Evolutionary conservation across 1,140 invertebrate species (phyloP), one percentile per base, ranked within the genome.

Genomic region (Homalodisca vitripennis): DNA sequence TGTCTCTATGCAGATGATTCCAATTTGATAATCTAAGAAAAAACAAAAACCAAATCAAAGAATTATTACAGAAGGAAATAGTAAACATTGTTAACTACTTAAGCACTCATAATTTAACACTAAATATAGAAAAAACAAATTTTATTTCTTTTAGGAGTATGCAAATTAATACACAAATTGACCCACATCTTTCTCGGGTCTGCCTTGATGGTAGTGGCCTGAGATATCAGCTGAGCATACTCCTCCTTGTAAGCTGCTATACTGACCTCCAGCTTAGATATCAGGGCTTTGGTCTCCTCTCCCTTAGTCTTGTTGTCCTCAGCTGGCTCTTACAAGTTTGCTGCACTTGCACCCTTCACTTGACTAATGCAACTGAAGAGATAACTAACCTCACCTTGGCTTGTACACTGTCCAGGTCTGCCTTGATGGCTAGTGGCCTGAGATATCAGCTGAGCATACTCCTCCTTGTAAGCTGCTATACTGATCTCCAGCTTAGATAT

Each of bases 181-280:
- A 94, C 93, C 81, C 99, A 95, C 0, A 99, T 98, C 80, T 93
- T 95, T 75, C 95, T 93, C 73, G 99, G 84, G 81, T 99, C 96
- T 1, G 92, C 90, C 83, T 99, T 99, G 75, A 99, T 99, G 29
- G 95, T 95, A 80, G 99, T 96, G 0, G 97, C 97, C 83, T 99
- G n/a, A n/a, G n/a, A n/a, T 75, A 99, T 99, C 0, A 99, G 86
- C 74, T 97, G 91, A 1, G 98, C 98, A 78, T 99, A 99, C 80
- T 99, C 98, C 81, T 99, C 97, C 80, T 99, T 99, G 82, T 99
- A 99, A 0, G 92, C 89, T 1, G 93, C 90, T 77, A 99, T 99
- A 75, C 94, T 97, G 64, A 92, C 89, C 79, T 99, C 97, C 51
- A 99, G 80, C 75, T 95, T 91, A 51, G 88, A 88, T 69, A 99